Conservation (phyloP, 1,140 invertebrate genomes). For the Platyscapa corneri region DNA sequence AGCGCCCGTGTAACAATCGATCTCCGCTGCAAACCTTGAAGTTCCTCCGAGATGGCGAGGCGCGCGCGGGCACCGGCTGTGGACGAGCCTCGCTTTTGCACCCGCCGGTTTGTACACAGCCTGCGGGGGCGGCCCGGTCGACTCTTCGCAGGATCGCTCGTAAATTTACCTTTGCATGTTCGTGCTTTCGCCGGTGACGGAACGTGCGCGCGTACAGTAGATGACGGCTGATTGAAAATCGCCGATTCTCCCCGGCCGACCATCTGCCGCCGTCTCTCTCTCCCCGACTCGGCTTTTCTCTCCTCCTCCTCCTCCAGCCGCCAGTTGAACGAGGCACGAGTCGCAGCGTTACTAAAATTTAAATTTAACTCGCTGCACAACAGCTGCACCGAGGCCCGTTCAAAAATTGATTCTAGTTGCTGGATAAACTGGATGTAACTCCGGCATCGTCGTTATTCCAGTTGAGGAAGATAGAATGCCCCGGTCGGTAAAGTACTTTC, state of each 20-base stretch:
- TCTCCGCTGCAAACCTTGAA: background rate
- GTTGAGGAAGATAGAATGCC: background rate
- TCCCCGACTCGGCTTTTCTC: too few relatives aligned
- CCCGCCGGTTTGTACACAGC: conserved; percentile 5
- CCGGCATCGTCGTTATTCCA: background rate
- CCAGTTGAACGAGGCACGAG: background rate
- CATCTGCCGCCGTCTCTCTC: background rate
- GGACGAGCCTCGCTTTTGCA: background rate
- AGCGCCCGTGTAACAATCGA: background rate
- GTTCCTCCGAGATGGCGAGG: too few relatives aligned
- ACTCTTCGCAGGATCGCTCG: conserved; percentile 15
- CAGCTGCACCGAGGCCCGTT: background rate
- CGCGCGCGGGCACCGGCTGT: background rate
- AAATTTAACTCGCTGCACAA: background rate
- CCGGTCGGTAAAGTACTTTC: background rate
- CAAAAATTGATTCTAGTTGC: background rate
- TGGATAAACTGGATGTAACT: background rate
- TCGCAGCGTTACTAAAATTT: background rate
- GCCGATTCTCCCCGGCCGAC: background rate
- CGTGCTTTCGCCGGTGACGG: background rate
- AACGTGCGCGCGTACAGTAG: background rate
- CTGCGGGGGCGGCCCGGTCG: background rate
- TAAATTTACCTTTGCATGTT: conserved; percentile 41
- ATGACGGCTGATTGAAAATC: conserved; percentile 54
- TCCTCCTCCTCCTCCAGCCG: background rate